Evolutionary conservation across 1,140 invertebrate genomes (phyloP).

Genomic region (Conus betulinus): DNA sequence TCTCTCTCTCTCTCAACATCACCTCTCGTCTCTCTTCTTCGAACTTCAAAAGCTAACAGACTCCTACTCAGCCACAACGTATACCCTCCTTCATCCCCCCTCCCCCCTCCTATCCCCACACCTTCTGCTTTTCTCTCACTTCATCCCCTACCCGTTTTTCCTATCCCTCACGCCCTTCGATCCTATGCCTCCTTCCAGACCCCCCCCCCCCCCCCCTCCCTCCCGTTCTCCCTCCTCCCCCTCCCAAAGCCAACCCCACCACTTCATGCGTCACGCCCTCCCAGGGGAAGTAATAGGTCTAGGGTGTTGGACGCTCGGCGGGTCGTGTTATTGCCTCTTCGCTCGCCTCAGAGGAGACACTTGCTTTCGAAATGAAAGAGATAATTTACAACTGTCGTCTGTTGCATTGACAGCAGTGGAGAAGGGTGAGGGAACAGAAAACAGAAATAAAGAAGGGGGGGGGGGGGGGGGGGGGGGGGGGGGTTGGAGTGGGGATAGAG

Average conservation of each 20-base stretch:
- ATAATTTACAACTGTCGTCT: slow-evolving; percentile 38
- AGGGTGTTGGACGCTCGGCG: slow-evolving; percentile 20
- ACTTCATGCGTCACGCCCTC: neutral
- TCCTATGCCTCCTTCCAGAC: neutral
- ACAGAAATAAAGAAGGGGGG: neutral
- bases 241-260: neutral
- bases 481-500: neutral
- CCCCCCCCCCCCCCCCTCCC: neutral
- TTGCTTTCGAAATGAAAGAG: slow-evolving; percentile 37
- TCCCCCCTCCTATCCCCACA: too few relatives aligned
- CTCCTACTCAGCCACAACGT: too few relatives aligned
- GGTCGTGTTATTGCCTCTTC: slow-evolving; percentile 22
- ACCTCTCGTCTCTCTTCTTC: too few relatives aligned
- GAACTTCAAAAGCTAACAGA: too few relatives aligned
- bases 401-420: slow-evolving; percentile 25
- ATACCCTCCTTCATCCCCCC: too few relatives aligned
- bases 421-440: neutral
- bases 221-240: neutral
- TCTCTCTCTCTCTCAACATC: too few relatives aligned
- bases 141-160: neutral
- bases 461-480: neutral
- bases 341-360: slow-evolving; percentile 22
- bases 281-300: slow-evolving; percentile 21
- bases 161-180: neutral
- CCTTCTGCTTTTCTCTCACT: neutral